Evolutionary conservation across 2,888 invertebrate species (phyloP).

Genomic region (Bursaphelenchus okinawaensis): DNA sequence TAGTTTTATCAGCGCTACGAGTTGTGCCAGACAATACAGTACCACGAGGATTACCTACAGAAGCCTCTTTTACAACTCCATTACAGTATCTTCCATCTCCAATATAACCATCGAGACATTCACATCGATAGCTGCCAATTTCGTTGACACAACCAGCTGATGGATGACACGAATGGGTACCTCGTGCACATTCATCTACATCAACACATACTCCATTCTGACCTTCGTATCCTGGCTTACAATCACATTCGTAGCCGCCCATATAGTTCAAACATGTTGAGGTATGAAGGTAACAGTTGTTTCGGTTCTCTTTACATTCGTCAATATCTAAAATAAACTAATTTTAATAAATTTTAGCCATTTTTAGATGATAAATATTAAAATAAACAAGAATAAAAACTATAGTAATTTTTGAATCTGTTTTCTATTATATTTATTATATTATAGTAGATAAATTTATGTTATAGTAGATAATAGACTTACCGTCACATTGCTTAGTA

Average conservation of each 20-base stretch:
- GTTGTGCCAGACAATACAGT: too few relatives aligned
- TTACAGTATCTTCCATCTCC: not conserved
- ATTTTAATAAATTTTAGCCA: not conserved
- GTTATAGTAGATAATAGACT: too few relatives aligned
- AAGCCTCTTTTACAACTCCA: not conserved
- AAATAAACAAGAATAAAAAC: not conserved
- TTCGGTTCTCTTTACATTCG: constrained; percentile 47
- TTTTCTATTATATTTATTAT: too few relatives aligned
- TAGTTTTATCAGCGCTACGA: too few relatives aligned
- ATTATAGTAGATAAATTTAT: too few relatives aligned
- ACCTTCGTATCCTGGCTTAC: constrained; percentile 81
- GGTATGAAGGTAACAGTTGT: constrained; percentile 50
- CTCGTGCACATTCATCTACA: constrained; percentile 41
- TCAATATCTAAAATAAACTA: constrained; percentile 39
- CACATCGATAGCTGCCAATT: constrained; percentile 21
- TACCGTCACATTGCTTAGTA: constrained; percentile 32
- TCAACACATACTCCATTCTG: constrained; percentile 62
- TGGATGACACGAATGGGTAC: constrained; percentile 37
- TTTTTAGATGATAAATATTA: not conserved
- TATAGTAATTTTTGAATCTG: too few relatives aligned
- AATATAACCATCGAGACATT: constrained; percentile 3
- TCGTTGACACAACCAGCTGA: constrained; percentile 43
- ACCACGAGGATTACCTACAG: not conserved
- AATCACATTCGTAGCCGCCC: constrained; percentile 79
- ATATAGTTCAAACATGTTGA: constrained; percentile 81